Evolutionary conservation across 2,113 vertebrate genomes (phyloP).

Genomic region (Colius striatus): DNA sequence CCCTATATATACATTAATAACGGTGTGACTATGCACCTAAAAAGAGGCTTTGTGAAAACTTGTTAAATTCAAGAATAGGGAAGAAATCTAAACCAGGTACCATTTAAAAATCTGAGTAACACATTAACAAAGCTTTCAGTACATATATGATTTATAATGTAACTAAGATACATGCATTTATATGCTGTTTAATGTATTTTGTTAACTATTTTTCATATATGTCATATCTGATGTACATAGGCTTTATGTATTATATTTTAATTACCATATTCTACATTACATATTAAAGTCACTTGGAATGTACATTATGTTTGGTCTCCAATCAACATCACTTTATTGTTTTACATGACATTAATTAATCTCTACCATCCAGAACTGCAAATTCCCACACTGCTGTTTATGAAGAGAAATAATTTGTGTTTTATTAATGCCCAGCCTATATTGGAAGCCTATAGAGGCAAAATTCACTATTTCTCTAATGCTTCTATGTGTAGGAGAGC

Average conservation of each 20-base stretch:
- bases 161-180: constrained; percentile 39
- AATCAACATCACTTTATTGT: background rate
- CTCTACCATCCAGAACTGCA: background rate
- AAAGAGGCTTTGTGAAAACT: background rate
- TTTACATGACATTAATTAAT: background rate
- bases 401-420: background rate
- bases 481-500: background rate
- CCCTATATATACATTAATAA: background rate
- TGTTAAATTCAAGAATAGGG: background rate
- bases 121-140: background rate
- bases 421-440: background rate
- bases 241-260: constrained; percentile 63
- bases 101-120: background rate
- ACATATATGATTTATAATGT: background rate
- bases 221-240: constrained; percentile 49
- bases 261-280: constrained; percentile 38
- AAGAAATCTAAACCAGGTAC: background rate
- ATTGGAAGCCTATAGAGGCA: background rate
- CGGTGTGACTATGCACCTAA: background rate
- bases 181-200: constrained; percentile 34
- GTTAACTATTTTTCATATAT: constrained; percentile 64
- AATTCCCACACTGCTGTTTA: background rate
- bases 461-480: background rate
- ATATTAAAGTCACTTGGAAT: constrained; percentile 62
- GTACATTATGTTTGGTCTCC: background rate